Percentiles rank a stretch among this genome's conserved stretches.
Conservation (phyloP, 2,888 invertebrate species). For the Archaeoteleia sp. region DNA sequence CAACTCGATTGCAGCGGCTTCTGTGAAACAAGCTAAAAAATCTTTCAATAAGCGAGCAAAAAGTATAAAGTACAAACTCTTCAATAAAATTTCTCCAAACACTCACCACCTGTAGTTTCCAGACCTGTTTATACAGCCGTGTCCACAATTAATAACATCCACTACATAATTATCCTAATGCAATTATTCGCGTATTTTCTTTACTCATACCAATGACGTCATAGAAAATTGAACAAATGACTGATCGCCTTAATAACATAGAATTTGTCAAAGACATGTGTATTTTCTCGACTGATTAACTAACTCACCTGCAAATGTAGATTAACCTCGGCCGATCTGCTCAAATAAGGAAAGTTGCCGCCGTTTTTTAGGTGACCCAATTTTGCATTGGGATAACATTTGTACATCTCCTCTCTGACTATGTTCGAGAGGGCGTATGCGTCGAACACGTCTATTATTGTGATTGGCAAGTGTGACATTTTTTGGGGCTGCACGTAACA, state of each 20-base stretch:
- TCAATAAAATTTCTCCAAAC: too few species aligned
- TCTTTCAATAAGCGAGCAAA: too few species aligned
- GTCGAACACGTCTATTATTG: constrained; percentile 92
- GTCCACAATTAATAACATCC: too few species aligned
- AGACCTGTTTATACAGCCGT: too few species aligned
- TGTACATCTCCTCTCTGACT: constrained; percentile 88
- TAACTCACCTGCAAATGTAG: constrained; percentile 88
- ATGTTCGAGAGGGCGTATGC: constrained; percentile 86
- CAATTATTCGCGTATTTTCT: too few species aligned
- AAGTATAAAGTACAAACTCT: too few species aligned
- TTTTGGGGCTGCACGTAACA: constrained; percentile 87
- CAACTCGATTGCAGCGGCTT: too few species aligned
- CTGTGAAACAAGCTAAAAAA: too few species aligned
- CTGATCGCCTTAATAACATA: constrained; percentile 11
- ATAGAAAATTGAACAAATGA: constrained; percentile 4
- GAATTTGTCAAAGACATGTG: constrained; percentile 1
- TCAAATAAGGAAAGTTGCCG: constrained; percentile 93
- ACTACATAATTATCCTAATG: too few species aligned
- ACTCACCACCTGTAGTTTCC: too few species aligned
- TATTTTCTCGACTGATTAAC: constrained; percentile 10
- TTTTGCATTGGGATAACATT: constrained; percentile 90
- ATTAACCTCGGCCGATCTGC: constrained; percentile 91
- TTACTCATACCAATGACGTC: too few species aligned
- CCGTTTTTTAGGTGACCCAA: constrained; percentile 91
- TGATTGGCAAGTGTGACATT: constrained; percentile 82